These are phyloP conservation scores for Selenia dentaria DNA, from an alignment of 2,888 invertebrate species.

Conservation along the genomic window DNA sequence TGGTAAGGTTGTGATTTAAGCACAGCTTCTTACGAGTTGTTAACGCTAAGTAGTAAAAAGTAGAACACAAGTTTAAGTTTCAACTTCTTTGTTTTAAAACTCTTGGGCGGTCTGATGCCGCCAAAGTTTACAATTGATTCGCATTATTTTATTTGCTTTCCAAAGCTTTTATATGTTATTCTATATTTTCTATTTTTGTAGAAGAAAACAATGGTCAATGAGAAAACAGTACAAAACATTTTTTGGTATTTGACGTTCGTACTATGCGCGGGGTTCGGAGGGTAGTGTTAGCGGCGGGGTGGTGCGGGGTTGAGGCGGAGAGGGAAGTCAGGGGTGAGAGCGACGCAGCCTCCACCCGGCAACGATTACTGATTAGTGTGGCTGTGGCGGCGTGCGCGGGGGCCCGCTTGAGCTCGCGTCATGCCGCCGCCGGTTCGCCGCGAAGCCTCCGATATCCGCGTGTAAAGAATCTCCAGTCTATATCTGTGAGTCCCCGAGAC, in stretches of 20 bases:
- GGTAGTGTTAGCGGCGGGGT: constrained; percentile 30
- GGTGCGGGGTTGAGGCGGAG: constrained; percentile 21
- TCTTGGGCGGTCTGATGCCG: too few relatives aligned
- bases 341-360: constrained; percentile 82
- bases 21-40: constrained; percentile 6
- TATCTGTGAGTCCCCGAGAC: constrained; percentile 3
- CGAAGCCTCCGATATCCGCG: constrained; percentile 17
- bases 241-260: constrained; percentile 53
- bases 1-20: constrained; percentile 15
- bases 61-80: constrained; percentile 3
- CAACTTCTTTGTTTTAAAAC: constrained; percentile 3
- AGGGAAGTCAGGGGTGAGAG: constrained; percentile 47
- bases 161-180: not conserved
- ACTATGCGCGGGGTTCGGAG: constrained; percentile 63
- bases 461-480: constrained; percentile 2
- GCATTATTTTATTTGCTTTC: too few relatives aligned
- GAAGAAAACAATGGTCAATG: constrained; percentile 15
- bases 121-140: constrained; percentile 2
- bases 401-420: constrained; percentile 62
- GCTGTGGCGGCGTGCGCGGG: constrained; percentile 79
- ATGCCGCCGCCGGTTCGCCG: constrained; percentile 62
- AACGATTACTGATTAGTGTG: constrained; percentile 86
- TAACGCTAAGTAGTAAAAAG: constrained; percentile 7
- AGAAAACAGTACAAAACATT: constrained; percentile 33
- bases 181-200: too few relatives aligned